Conservation (phyloP, 2,888 invertebrate species). For the Baccha elongata region DNA sequence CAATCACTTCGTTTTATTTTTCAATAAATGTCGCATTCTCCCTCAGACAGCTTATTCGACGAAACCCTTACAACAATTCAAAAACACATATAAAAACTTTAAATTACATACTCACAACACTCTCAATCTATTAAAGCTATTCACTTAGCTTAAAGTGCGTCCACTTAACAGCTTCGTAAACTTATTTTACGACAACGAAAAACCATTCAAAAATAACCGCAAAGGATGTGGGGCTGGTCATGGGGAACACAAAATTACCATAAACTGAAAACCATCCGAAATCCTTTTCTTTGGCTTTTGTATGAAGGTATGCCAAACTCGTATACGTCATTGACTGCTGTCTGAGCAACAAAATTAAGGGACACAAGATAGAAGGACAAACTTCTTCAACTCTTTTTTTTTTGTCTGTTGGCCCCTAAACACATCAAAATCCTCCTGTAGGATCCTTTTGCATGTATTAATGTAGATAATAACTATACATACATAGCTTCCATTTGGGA, state of each 20-base stretch:
- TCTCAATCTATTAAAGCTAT: conserved; percentile 23
- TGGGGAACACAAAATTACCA: conserved; percentile 58
- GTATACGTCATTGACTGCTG: conserved; percentile 10
- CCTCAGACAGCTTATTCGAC: too few species aligned
- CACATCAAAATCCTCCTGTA: not conserved
- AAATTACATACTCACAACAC: not conserved
- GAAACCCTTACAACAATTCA: too few species aligned
- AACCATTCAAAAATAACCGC: conserved; percentile 40
- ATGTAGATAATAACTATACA: not conserved
- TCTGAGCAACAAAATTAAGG: conserved; percentile 5
- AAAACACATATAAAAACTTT: not conserved
- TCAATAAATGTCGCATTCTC: too few species aligned
- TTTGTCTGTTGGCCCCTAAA: not conserved
- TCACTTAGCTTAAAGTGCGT: conserved; percentile 58
- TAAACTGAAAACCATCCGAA: conserved; percentile 39
- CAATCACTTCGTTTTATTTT: too few species aligned
- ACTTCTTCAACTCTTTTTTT: conserved; percentile 28
- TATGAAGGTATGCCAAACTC: not conserved
- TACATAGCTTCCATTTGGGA: not conserved
- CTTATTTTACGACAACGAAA: conserved; percentile 54
- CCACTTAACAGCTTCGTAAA: conserved; percentile 67
- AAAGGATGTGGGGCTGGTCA: conserved; percentile 55
- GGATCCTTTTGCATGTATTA: conserved; percentile 12
- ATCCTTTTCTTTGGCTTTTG: conserved; percentile 3
- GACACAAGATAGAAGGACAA: conserved; percentile 19